Percentiles rank a stretch among this genome's conserved stretches.
Conservation (phyloP, 2,888 invertebrate species). For the Enoplolaimus lenunculus region DNA sequence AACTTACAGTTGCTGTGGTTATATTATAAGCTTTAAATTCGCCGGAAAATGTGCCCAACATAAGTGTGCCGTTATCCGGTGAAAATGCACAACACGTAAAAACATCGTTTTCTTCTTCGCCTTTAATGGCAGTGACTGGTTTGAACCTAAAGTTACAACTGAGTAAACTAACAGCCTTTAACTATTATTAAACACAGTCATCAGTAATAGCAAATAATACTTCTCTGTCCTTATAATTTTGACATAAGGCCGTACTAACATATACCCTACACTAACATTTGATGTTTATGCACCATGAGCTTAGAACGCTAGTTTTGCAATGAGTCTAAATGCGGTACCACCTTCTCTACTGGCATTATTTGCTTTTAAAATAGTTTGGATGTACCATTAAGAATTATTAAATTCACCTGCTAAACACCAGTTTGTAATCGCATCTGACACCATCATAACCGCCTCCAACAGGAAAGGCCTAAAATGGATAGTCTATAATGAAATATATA, state of each 20-base stretch:
- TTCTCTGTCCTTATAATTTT: too few relatives aligned
- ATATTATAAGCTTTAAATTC: slow-evolving; percentile 75
- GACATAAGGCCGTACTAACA: too few relatives aligned
- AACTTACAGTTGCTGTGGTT: slow-evolving; percentile 52
- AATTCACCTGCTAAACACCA: slow-evolving; percentile 56
- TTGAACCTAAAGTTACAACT: slow-evolving; percentile 32
- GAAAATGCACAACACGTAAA: slow-evolving; percentile 61
- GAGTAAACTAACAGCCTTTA: too few relatives aligned
- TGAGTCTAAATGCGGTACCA: too few relatives aligned
- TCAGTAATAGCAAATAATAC: too few relatives aligned
- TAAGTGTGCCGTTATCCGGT: slow-evolving; percentile 45
- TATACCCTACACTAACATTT: too few relatives aligned
- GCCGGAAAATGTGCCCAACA: slow-evolving; percentile 77
- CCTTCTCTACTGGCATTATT: too few relatives aligned
- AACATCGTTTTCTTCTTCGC: slow-evolving; percentile 54
- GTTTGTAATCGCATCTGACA: slow-evolving; percentile 58
- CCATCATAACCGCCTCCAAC: slow-evolving; percentile 47
- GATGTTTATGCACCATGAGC: too few relatives aligned
- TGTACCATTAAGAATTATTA: neutral
- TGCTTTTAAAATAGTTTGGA: too few relatives aligned
- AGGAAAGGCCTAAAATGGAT: slow-evolving; percentile 40
- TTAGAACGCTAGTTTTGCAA: too few relatives aligned
- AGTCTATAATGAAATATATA: too few relatives aligned
- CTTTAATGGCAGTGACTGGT: slow-evolving; percentile 58
- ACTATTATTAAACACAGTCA: neutral